phyloP scores from a whole-genome alignment of 2,797 vertebrate species.

The Dallia pectoralis region DNA sequence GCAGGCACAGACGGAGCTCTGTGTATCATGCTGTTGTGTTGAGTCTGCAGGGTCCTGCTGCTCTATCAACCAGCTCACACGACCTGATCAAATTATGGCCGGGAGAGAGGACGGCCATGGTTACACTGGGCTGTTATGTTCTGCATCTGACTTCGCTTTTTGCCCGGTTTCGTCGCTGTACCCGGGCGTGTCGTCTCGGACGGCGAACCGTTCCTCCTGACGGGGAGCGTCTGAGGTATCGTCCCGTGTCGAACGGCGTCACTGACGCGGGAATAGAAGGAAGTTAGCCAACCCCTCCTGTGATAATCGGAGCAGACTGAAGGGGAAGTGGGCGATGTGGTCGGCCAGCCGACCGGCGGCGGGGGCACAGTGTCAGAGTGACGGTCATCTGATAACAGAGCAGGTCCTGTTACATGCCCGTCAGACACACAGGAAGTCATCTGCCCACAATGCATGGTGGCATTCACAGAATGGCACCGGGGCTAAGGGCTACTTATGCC shows the following conservation, averaged over 20 bases:
- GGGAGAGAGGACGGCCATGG: not conserved
- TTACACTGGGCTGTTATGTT: conserved; percentile 53
- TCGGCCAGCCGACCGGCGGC: conserved; percentile 36
- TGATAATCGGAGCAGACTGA: conserved; percentile 54
- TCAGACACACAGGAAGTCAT: conserved; percentile 76
- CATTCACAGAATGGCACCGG: conserved; percentile 51
- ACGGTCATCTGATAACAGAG: conserved; percentile 84
- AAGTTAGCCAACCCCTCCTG: not conserved
- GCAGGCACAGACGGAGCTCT: conserved; percentile 55
- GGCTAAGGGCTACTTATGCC: conserved; percentile 3
- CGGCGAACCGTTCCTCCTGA: not conserved
- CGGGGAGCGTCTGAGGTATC: not conserved
- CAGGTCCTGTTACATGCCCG: conserved; percentile 80
- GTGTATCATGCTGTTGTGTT: conserved; percentile 76
- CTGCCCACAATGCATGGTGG: conserved; percentile 54
- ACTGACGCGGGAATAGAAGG: not conserved
- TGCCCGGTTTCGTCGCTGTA: conserved; percentile 20
- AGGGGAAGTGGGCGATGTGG: conserved; percentile 75
- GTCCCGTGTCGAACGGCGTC: not conserved
- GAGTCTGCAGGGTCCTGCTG: conserved; percentile 66
- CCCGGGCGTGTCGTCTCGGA: not conserved
- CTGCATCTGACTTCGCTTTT: conserved; percentile 32
- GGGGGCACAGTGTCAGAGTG: conserved; percentile 48
- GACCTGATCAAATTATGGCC: conserved; percentile 72
- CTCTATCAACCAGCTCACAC: conserved; percentile 66